Evolutionary conservation across 1,140 invertebrate species (phyloP), one percentile per base, ranked within the genome.

Genomic region (Teleogryllus occipitalis): DNA sequence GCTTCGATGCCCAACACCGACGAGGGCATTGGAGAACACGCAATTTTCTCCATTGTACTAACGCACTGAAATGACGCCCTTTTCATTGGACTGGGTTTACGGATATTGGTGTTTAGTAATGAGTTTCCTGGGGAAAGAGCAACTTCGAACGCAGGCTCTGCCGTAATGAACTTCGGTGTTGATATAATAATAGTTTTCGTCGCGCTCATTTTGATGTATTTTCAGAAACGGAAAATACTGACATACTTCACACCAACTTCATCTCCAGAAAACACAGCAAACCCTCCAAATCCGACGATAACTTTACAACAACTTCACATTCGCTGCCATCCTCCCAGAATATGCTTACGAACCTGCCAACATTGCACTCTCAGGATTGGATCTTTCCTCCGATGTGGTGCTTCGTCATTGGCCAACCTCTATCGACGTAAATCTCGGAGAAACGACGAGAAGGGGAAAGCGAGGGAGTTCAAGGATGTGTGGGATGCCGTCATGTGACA

Each of bases 121-220:
- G 48, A 74, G 48, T 76, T 76, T 39, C 47, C 15, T 39, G 8
- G 22, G 39, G 10, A 48, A 47, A 73, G 8, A 47, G 39, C 10
- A 48, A 47, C 21, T 27, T 47, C 47, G 74, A 79, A 21, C 27
- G 79, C 39, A 10, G 27, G 21, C 18, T 78, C 72, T n/a, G n/a
- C n/a, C 6, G 21, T 18, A 10, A 54, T 18, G 39, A 46, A 80
- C 49, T 54, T 78, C 46, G 75, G 74, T 39, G 76, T n/a, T 46
- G 74, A 76, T 47, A 80, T 80, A 65, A 76, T 80, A 46, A 76
- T 76, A 8, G 75, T 39, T 46, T 80, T 80, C 47, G 76, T n/a
- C 72, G 47, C 73, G 46, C 77, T n/a, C 77, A 78, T 78, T 75
- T 21, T 75, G 18, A 39, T 39, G 27, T 39, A 39, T 39, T 2